Evolutionary conservation across 2,888 invertebrate genomes (phyloP), one percentile per base, ranked within the genome.

Genomic region (Clistopyga incitator): DNA sequence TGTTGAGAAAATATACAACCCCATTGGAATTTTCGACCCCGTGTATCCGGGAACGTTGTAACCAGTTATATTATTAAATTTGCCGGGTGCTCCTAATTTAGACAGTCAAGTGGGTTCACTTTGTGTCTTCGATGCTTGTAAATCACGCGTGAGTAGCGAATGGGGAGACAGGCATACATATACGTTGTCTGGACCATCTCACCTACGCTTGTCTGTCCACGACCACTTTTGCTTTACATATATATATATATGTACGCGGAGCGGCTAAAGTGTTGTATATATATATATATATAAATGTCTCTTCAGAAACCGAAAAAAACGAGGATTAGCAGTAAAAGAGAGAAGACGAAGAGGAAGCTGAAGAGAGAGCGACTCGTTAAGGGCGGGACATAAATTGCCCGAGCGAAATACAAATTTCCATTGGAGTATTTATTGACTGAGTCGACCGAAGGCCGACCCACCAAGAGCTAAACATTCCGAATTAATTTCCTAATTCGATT

Each of bases 401-500:
- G 25, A 45, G 42, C 64, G 64, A 65, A 42, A 65, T 65, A 64
- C 64, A 20, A 38, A 64, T 65, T 65, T 65, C 38, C 64, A 64
- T 65, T 42, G 42, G 20, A 42, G 8, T 65, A 42, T 65, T 65
- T 65, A 61, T 61, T 29, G 61, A 38, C 10, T 18, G 18, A 29
- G 61, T 15, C 18, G 38, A n/a, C 15, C 38, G 38, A 38, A 15
- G 4, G 59, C 34, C 34, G 34, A n/a, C 8, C 38, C n/a, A 56
- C 23, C 56, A 59, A 52, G 50, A 25, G 20, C 20, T 18, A 72
- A 42, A 56, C 10, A 65, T 68, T 68, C 71, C 15, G 47, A 71
- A 76, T 76, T 75, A 83, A 76, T 78, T 75, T 23, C 50, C 56
- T 79, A 79, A 83, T 83, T 83, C 79, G 83, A 83, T 83, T 76